Evolutionary conservation across 2,888 invertebrate genomes (phyloP).

Genomic region (Koerneria pararmatus): DNA sequence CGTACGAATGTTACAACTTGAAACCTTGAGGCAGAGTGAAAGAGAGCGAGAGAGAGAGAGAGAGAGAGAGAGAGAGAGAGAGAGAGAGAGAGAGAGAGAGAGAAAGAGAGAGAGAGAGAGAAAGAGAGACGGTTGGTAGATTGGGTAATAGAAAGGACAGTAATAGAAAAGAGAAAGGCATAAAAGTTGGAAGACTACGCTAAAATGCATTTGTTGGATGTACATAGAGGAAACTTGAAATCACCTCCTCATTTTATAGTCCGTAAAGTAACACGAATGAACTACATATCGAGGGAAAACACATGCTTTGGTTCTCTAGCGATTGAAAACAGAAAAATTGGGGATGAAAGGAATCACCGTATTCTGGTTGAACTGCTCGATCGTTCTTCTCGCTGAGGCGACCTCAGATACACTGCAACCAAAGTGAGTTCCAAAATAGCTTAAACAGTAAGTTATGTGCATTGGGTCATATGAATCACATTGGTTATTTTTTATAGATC

Average conservation of each 20-base stretch:
- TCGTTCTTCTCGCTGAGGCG: conserved; percentile 42
- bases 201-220: too few relatives aligned
- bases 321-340: background rate
- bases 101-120: background rate
- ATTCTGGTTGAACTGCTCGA: conserved; percentile 50
- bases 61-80: conserved; percentile 2
- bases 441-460: too few relatives aligned
- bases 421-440: too few relatives aligned
- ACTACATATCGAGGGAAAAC: too few relatives aligned
- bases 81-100: conserved; percentile 5
- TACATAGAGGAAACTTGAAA: too few relatives aligned
- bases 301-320: too few relatives aligned
- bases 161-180: conserved; percentile 12
- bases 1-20: background rate
- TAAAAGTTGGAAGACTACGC: too few relatives aligned
- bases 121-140: background rate
- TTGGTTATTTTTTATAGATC: too few relatives aligned
- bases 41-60: background rate
- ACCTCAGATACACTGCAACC: conserved; percentile 40
- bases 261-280: too few relatives aligned
- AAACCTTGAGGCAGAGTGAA: background rate
- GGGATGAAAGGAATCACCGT: conserved; percentile 30
- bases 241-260: too few relatives aligned
- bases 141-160: background rate
- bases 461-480: too few relatives aligned